These are phyloP conservation scores for Lepidothrix coronata DNA, from an alignment of 2,113 vertebrate species.

Conservation along the genomic window DNA sequence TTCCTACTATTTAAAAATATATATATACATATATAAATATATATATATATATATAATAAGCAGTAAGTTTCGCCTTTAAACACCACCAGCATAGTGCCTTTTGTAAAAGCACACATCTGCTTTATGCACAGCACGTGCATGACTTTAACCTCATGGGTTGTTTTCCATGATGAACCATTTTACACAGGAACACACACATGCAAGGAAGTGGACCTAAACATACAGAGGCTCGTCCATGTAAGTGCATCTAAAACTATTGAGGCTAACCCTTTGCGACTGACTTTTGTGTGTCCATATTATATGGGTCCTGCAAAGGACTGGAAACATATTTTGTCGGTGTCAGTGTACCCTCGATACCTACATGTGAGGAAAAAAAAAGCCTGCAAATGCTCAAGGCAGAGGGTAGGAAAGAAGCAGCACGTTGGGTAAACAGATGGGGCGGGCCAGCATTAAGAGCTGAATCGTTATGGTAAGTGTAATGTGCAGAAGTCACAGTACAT, in stretches of 20 bases:
- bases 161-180: not conserved
- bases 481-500: slow-evolving; percentile 40
- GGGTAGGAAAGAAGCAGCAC: not conserved
- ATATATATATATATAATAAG: not conserved
- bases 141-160: not conserved
- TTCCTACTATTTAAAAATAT: not conserved
- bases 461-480: not conserved
- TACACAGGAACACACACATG: not conserved
- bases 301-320: not conserved
- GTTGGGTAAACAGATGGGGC: not conserved
- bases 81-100: not conserved
- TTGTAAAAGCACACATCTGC: not conserved
- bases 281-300: not conserved
- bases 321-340: not conserved
- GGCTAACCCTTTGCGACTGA: not conserved
- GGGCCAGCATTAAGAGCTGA: not conserved
- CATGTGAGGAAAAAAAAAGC: not conserved
- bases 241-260: not conserved
- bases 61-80: not conserved
- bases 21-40: not conserved
- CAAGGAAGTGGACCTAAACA: not conserved
- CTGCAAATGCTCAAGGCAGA: not conserved
- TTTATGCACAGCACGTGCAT: fast-evolving
- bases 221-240: not conserved
- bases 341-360: not conserved